Evolutionary conservation across 2,888 invertebrate species (phyloP).

Genomic region (Caenorhabditis panamensis): DNA sequence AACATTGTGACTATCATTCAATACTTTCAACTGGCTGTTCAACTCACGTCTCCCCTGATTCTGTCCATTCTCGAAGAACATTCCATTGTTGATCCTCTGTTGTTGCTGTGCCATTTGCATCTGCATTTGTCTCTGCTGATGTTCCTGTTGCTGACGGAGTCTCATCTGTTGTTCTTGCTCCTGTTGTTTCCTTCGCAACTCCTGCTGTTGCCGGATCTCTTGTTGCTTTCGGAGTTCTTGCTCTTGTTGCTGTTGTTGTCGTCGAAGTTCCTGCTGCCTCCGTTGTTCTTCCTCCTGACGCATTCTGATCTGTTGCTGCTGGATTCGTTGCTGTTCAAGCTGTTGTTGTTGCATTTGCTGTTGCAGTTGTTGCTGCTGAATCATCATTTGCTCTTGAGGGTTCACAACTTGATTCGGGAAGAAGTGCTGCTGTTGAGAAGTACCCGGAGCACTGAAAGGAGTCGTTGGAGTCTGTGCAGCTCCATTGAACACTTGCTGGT

Average conservation of each 20-base stretch:
- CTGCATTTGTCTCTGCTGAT: neutral
- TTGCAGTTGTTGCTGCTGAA: slow-evolving; percentile 12
- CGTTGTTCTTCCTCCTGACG: too few relatives aligned
- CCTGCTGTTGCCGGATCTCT: too few relatives aligned
- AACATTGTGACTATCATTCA: neutral
- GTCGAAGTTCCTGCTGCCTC: too few relatives aligned
- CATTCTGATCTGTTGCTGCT: slow-evolving; percentile 12
- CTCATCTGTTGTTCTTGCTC: neutral
- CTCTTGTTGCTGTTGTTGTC: too few relatives aligned
- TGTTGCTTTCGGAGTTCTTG: too few relatives aligned
- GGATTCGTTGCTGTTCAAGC: neutral
- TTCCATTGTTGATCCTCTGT: slow-evolving; percentile 3
- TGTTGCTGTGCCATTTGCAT: slow-evolving; percentile 6
- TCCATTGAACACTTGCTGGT: neutral
- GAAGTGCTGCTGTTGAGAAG: neutral
- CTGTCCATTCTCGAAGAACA: too few relatives aligned
- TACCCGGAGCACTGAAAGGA: neutral
- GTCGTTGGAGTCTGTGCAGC: neutral
- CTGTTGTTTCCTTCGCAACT: too few relatives aligned
- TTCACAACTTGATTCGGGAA: neutral
- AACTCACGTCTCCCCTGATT: too few relatives aligned
- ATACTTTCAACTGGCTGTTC: too few relatives aligned
- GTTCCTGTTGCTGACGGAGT: neutral
- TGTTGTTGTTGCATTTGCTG: slow-evolving; percentile 16
- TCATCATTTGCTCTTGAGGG: neutral